A percentile compares a stretch with the other conserved stretches of the same genome.
Conservation (phyloP, 2,797 vertebrate species). For the Rousettus madagascariensis region DNA sequence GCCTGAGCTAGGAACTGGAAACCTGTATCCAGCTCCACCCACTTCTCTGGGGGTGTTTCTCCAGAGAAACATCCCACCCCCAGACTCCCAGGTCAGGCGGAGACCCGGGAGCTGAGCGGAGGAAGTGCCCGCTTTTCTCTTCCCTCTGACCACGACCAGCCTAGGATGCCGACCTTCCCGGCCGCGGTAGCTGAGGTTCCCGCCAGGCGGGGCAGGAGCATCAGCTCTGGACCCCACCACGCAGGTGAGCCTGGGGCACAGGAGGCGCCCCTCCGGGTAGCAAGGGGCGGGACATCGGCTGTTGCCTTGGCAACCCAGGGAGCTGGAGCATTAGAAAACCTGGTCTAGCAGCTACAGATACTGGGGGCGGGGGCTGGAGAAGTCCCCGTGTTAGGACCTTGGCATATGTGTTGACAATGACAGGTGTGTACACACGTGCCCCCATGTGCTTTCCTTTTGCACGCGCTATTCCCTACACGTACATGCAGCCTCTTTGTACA, state of each 20-base stretch:
- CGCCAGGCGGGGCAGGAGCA: not conserved
- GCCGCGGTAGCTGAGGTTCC: not conserved
- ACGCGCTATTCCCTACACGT: not conserved
- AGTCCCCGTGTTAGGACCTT: not conserved
- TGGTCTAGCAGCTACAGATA: not conserved
- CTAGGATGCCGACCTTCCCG: not conserved
- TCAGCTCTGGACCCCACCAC: rapidly evolving
- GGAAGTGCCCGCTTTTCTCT: not conserved
- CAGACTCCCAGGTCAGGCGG: not conserved
- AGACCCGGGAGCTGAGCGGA: not conserved
- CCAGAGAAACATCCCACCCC: not conserved
- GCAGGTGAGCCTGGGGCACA: not conserved
- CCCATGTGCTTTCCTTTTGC: not conserved
- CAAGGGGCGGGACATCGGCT: not conserved
- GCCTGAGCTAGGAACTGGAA: not conserved
- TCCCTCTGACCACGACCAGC: not conserved
- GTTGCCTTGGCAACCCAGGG: not conserved
- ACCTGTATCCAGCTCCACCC: not conserved
- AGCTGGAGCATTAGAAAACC: not conserved
- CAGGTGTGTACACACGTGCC: not conserved
- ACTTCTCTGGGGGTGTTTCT: not conserved
- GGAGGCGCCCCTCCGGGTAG: not conserved
- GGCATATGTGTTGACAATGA: not conserved
- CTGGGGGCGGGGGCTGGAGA: not conserved
- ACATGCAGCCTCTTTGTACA: not conserved